Conservation (phyloP, 2,113 vertebrate genomes). For the Cricetomys ansorgei region DNA sequence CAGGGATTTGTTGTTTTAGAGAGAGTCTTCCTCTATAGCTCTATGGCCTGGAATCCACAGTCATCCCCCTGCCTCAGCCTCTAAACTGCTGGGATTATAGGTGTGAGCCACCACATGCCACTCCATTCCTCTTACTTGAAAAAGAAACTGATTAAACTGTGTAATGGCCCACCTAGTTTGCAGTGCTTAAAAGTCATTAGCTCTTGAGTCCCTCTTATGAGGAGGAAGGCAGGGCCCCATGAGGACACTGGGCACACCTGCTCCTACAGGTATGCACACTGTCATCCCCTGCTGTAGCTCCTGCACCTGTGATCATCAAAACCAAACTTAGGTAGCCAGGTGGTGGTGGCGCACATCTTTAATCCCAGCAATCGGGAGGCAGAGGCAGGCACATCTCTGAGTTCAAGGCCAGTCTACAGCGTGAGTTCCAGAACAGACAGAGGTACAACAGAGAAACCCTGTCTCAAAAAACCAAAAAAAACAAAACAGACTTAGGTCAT, state of each 20-base stretch:
- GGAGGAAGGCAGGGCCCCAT: neutral
- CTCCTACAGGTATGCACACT: neutral
- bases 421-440: no score
- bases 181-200: neutral
- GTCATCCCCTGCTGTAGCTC: neutral
- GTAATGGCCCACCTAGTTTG: neutral
- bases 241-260: neutral
- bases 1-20: neutral
- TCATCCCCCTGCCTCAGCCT: neutral
- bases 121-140: neutral
- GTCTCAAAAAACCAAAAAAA: no score
- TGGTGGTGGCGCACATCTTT: no score
- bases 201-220: neutral
- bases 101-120: neutral
- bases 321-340: neutral
- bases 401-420: no score
- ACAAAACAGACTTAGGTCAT: neutral
- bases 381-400: no score
- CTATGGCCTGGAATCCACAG: neutral
- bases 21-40: neutral
- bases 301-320: neutral
- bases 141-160: neutral
- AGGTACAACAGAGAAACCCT: no score
- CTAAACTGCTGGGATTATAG: no score
- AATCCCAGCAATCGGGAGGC: no score